phyloP scores from a whole-genome alignment of 2,797 vertebrate species.

The Schizopygopsis pylzovi region DNA sequence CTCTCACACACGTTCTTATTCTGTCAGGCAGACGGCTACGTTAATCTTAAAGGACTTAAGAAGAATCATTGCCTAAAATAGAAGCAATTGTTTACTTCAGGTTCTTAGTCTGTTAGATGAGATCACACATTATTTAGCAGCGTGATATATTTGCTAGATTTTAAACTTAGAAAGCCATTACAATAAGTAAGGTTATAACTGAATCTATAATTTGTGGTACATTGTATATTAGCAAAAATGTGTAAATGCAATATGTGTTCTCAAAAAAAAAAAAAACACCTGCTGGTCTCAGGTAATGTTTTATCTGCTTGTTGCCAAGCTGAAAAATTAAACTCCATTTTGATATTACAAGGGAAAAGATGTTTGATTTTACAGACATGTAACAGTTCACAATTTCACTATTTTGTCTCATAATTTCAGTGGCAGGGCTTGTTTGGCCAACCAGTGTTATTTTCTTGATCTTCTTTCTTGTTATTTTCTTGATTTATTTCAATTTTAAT shows the following conservation, averaged over 20 bases:
- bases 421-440: not conserved
- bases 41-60: constrained; percentile 22
- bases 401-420: not conserved
- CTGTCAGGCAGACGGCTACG: constrained; percentile 10
- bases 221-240: not conserved
- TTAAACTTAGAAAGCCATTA: not conserved
- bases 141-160: not conserved
- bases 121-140: not conserved
- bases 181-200: not conserved
- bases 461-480: not conserved
- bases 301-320: not conserved
- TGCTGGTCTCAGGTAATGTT: too few species aligned
- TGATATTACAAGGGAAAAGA: not conserved
- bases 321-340: not conserved
- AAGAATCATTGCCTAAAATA: constrained; percentile 7
- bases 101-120: not conserved
- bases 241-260: not conserved
- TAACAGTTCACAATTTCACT: too few species aligned
- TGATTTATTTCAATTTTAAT: too few species aligned
- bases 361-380: not conserved
- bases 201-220: not conserved
- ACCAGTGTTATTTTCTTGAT: not conserved
- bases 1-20: constrained; percentile 36
- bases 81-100: constrained; percentile 17
- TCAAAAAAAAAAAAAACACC: not conserved